Evolutionary conservation across 2,113 vertebrate genomes (phyloP), one percentile per base, ranked within the genome.

Genomic region (Prietella phreatophila): DNA sequence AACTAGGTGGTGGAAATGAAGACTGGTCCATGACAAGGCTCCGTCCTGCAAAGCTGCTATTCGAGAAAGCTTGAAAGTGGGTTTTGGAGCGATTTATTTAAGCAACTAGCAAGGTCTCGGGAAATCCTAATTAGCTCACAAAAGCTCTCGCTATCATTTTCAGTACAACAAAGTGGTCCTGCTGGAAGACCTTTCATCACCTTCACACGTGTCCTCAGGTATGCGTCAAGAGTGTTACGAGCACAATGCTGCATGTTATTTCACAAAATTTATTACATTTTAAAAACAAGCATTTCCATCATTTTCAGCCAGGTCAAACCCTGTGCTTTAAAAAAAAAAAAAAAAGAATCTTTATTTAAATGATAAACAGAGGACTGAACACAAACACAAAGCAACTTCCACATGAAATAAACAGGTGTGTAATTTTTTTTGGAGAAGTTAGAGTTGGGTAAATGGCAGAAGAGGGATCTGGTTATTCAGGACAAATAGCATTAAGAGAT

Each of bases 401-500:
- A 85, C 22, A 79, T n/a, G 30, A 86, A 85, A 76, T 13, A 65
- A 53, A 15, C 83, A 61, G 36, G 13, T 3, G 84, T 36, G 53
- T 76, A 82, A 82, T 8, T 30, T 15, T 79, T 36, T 47, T 69
- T 30, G 75, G 39, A 81, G 67, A 84, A 61, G 63, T 71, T 84
- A 61, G 47, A 63, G 47, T 36, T 82, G 3, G 39, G 63, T 85
- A 87, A 88, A 89, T 86, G 88, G 75, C 47, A 85, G 60, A 86
- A 85, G 42, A 2, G 60, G 27, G 30, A 22, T 55, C 39, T 25
- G 58, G 65, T 42, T 27, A 20, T 58, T 92, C 90, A 91, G 58
- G 92, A 94, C 50, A 53, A 94, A 89, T 93, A 94, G 83, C 94
- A 89, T 61, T 94, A 90, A 4, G 96, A 95, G 91, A 96, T 95